Percentiles rank a stretch among this genome's conserved stretches.
Evolutionary conservation across 2,113 vertebrate species (phyloP).

Genomic region (Myrmecophaga tridactyla): DNA sequence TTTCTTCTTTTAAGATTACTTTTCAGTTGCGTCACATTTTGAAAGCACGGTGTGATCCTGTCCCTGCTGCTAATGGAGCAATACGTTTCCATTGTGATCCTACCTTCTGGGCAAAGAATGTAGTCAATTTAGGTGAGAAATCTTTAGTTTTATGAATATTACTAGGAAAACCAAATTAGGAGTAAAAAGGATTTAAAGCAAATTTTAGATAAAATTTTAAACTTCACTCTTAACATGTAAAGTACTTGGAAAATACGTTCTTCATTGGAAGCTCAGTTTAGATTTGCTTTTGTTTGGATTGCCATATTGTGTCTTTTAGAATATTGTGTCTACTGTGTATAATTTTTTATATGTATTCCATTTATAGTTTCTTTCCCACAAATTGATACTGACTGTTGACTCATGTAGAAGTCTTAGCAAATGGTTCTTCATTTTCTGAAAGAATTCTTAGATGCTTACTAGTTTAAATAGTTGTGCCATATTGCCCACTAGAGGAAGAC

Average conservation of each 20-base stretch:
- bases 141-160: background rate
- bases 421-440: background rate
- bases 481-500: background rate
- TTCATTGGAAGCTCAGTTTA: constrained; percentile 12
- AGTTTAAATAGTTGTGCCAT: constrained; percentile 8
- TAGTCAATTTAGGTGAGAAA: constrained; percentile 95
- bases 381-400: constrained; percentile 12
- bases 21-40: constrained; percentile 95
- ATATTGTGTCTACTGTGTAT: background rate
- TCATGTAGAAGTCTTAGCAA: background rate
- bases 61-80: constrained; percentile 94
- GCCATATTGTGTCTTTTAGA: constrained; percentile 4
- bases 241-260: constrained; percentile 31
- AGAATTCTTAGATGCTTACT: constrained; percentile 13
- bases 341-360: background rate
- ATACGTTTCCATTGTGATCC: constrained; percentile 98
- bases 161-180: background rate
- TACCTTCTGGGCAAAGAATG: constrained; percentile 99
- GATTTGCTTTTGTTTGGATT: background rate
- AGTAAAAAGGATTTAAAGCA: constrained; percentile 15
- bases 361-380: background rate
- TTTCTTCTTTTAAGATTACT: constrained; percentile 88
- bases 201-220: constrained; percentile 14
- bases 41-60: constrained; percentile 94
- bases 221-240: background rate